phyloP scores from a whole-genome alignment of 2,113 vertebrate genomes.

The Lagopus muta region DNA sequence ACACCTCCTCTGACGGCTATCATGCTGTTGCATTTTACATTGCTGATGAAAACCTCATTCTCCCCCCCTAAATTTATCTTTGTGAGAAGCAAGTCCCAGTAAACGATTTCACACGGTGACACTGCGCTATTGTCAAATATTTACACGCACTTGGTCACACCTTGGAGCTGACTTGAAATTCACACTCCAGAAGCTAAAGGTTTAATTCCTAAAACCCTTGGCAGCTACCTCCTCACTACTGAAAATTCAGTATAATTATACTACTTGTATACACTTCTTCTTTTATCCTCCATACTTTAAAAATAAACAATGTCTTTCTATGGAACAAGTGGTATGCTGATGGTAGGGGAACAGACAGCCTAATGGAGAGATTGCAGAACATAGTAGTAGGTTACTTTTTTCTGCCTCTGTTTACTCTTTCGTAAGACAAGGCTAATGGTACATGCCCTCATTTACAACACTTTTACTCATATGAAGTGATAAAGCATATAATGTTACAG shows the following conservation, averaged over 20 bases:
- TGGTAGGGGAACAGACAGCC: not conserved
- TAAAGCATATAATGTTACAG: not conserved
- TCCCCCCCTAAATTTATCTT: not conserved
- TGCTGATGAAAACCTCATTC: not conserved
- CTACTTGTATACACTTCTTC: not conserved
- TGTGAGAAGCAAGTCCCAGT: not conserved
- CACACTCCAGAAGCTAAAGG: not conserved
- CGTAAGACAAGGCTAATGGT: not conserved
- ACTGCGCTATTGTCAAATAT: not conserved
- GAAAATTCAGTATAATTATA: not conserved
- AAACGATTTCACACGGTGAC: not conserved
- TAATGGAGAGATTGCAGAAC: not conserved
- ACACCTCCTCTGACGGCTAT: not conserved
- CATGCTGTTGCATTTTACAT: not conserved
- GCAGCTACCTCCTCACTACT: not conserved
- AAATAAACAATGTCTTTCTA: not conserved
- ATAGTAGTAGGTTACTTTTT: not conserved
- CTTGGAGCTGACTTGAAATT: not conserved
- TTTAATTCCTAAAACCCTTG: not conserved
- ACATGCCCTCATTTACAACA: not conserved
- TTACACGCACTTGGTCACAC: not conserved
- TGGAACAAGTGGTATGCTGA: not conserved
- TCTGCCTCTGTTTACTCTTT: not conserved
- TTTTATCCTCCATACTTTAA: not conserved
- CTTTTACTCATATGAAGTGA: not conserved